phyloP scores from a whole-genome alignment of 2,797 vertebrate species.

The Trematomus bernacchii region DNA sequence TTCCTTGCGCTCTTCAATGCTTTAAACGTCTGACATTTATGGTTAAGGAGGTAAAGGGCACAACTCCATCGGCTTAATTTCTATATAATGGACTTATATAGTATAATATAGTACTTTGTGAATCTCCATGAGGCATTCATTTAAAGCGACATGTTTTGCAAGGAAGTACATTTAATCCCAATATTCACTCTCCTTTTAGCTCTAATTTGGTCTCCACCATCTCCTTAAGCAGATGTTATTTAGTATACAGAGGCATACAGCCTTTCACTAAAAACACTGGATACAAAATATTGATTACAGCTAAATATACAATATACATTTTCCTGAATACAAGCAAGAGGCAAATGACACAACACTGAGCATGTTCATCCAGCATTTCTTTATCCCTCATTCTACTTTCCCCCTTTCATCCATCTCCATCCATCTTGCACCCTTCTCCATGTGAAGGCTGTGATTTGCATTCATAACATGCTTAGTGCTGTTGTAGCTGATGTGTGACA shows the following conservation, averaged over 20 bases:
- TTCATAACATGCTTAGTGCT: slow-evolving; percentile 33
- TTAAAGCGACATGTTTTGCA: neutral
- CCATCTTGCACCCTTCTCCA: neutral
- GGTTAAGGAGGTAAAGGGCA: neutral
- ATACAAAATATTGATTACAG: neutral
- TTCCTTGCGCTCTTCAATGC: neutral
- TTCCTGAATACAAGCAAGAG: neutral
- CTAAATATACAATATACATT: neutral
- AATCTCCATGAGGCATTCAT: neutral
- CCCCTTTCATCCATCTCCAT: neutral
- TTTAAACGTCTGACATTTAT: neutral
- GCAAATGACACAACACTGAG: neutral
- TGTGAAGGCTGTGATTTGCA: slow-evolving; percentile 43
- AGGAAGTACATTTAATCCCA: neutral
- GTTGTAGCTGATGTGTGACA: slow-evolving; percentile 29
- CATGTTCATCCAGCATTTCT: neutral
- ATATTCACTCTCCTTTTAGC: neutral
- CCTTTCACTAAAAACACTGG: neutral
- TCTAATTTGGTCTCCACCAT: neutral
- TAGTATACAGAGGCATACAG: neutral
- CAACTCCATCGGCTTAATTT: neutral
- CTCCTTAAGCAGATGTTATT: neutral
- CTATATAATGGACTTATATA: no score
- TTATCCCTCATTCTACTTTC: neutral
- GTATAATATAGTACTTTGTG: neutral